Evolutionary conservation across 2,113 vertebrate genomes (phyloP).

Genomic region (Cynoglossus semilaevis): DNA sequence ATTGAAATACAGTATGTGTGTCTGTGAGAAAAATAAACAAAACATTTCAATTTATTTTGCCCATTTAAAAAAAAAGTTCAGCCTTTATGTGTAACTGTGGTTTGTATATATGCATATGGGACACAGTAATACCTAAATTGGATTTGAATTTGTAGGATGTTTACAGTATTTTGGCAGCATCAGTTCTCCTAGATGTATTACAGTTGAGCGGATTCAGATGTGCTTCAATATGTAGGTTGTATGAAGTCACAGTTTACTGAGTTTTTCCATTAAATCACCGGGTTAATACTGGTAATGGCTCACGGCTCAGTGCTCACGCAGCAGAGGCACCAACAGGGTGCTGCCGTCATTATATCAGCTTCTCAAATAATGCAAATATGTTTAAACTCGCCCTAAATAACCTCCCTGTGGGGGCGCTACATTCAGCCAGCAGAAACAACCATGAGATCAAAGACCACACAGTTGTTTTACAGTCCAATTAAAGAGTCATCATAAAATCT

Average conservation of each 20-base stretch:
- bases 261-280: slow-evolving; percentile 19
- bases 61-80: too few species aligned
- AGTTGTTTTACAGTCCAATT: slow-evolving; percentile 49
- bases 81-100: too few species aligned
- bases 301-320: slow-evolving; percentile 16
- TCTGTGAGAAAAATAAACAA: too few species aligned
- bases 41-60: too few species aligned
- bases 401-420: slow-evolving; percentile 19
- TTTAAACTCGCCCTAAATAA: slow-evolving; percentile 43
- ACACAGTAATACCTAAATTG: too few species aligned
- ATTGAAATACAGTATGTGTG: too few species aligned
- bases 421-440: slow-evolving; percentile 20
- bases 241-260: slow-evolving; percentile 18
- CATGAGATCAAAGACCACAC: slow-evolving; percentile 41
- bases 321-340: slow-evolving; percentile 8
- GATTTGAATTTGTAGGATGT: slow-evolving; percentile 12
- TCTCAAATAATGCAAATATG: slow-evolving; percentile 40
- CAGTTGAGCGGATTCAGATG: slow-evolving; percentile 6
- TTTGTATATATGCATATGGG: too few species aligned
- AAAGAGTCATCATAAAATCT: slow-evolving; percentile 23
- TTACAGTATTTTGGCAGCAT: slow-evolving; percentile 8
- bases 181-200: neutral
- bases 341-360: slow-evolving; percentile 33
- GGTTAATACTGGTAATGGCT: slow-evolving; percentile 38
- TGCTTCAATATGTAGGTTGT: neutral